Evolutionary conservation across 2,113 vertebrate genomes (phyloP), one percentile per base, ranked within the genome.

Genomic region (Mobula hypostoma): DNA sequence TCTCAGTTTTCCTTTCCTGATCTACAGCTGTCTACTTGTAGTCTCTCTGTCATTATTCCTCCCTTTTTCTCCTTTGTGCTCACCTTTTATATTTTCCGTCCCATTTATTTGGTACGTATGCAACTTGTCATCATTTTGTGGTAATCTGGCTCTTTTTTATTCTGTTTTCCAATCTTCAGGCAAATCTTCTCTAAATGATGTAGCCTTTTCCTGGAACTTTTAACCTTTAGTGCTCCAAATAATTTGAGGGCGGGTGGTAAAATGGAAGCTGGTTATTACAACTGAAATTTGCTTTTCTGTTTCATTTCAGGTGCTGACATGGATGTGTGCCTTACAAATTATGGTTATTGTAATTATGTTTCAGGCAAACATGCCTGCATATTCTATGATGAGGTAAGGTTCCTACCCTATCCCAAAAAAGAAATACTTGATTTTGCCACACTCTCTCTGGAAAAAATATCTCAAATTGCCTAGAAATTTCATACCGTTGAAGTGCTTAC

Each of bases 251-350:
- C 7, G 58, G n/a, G 14, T 17, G 27, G 56, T 61, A 61, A 94
- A 80, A 63, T 70, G 19, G 19, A 61, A 11, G 36, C 74, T 74
- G 92, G 40, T n/a, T 63, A 82, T 32, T 94, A n/a, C 1, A 85
- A 79, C 80, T 94, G 2, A 66, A 58, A 94, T 78, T 74, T 63
- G 79, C 94, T 82, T 19, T 90, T 61, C 63, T 94, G 76, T 77
- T 40, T 27, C 12, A 92, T 94, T 94, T 83, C 94, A 99, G 99
- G 99, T 97, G 99, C 99, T 95, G 99, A 99, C 97, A 99, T 99
- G 99, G 99, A 99, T 56, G 98, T 99, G 97, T 99, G 99, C 98
- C 99, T 99, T 98, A 98, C 98, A 96, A 99, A 98, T 96, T 99
- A 99, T 72, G 98, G 98, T 97, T 98, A 98, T 96, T 99, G 99